Evolutionary conservation across 2,797 vertebrate genomes (phyloP).

Genomic region (Smutsia temminckii): DNA sequence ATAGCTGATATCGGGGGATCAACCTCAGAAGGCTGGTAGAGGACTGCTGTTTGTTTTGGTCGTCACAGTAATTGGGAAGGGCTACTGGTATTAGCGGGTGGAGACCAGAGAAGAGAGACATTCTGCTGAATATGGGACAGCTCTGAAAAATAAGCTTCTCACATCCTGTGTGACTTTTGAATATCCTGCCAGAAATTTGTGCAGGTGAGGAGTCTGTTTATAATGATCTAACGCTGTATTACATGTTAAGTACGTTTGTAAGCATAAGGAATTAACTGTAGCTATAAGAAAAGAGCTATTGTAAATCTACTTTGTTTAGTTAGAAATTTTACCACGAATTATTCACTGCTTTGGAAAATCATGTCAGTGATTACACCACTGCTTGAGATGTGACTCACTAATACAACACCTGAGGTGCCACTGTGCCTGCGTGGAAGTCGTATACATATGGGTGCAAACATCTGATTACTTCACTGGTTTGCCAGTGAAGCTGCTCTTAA

Average conservation of each 20-base stretch:
- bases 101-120: neutral
- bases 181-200: neutral
- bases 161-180: neutral
- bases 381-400: neutral
- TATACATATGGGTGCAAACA: neutral
- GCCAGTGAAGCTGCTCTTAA: neutral
- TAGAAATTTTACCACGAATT: neutral
- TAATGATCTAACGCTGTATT: neutral
- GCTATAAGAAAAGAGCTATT: neutral
- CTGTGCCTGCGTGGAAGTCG: neutral
- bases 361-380: neutral
- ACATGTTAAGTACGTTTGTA: neutral
- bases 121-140: neutral
- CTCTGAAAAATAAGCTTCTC: slow-evolving; percentile 5
- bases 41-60: neutral
- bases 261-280: neutral
- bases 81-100: neutral
- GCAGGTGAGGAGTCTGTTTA: neutral
- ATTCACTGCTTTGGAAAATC: slow-evolving; percentile 19
- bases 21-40: neutral
- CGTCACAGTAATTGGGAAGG: neutral
- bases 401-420: neutral
- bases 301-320: neutral
- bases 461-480: neutral
- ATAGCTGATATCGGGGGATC: neutral